Conservation (phyloP, 2,113 vertebrate species). For the Oceanodroma tethys region DNA sequence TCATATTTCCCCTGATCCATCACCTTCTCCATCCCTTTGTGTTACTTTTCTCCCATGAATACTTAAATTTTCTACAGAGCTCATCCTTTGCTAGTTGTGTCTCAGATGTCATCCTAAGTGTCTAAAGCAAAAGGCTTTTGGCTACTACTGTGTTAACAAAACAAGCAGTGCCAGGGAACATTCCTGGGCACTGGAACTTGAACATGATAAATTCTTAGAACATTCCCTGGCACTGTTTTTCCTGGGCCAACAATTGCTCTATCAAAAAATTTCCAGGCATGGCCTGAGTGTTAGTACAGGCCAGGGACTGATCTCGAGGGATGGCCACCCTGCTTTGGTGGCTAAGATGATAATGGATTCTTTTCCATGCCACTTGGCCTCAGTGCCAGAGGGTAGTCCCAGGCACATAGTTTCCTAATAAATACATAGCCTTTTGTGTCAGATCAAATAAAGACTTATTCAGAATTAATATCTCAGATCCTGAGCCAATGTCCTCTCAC, state of each 20-base stretch:
- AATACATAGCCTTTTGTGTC: background rate
- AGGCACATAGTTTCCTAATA: background rate
- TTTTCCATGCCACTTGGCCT: background rate
- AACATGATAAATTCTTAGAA: background rate
- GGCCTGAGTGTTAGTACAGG: background rate
- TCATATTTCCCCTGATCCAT: background rate
- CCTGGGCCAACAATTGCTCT: background rate
- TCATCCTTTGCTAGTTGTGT: background rate
- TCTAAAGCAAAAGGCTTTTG: background rate
- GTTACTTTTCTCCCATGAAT: background rate
- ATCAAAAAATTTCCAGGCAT: background rate
- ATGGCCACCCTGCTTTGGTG: background rate
- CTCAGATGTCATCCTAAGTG: background rate
- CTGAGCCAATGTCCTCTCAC: background rate
- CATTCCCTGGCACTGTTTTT: background rate
- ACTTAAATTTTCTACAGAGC: background rate
- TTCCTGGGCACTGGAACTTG: background rate
- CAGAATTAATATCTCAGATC: background rate
- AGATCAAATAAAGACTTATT: background rate
- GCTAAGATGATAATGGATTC: background rate
- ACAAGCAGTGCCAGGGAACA: background rate
- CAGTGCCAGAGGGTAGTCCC: background rate
- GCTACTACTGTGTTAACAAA: background rate
- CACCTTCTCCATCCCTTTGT: background rate
- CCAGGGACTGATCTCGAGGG: background rate